Conservation (phyloP, 2,113 vertebrate genomes). For the Archilochus colubris region DNA sequence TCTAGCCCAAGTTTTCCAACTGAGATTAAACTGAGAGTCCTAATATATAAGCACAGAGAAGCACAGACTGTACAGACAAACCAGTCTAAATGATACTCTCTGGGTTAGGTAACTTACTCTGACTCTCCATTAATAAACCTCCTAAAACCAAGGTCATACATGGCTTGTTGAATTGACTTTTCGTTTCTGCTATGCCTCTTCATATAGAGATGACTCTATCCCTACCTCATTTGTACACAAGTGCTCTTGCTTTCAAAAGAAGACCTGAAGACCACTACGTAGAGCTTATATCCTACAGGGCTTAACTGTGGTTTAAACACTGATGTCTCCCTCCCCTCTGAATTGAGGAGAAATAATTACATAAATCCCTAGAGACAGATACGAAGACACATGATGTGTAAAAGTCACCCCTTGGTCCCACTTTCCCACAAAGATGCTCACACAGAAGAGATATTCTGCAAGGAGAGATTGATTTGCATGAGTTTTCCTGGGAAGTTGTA, state of each 20-base stretch:
- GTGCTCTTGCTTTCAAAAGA: neutral
- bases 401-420: accelerated
- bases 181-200: neutral
- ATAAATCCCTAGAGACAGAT: neutral
- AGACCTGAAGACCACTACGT: neutral
- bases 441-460: neutral
- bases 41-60: conserved; percentile 38
- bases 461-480: neutral
- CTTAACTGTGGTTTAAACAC: neutral
- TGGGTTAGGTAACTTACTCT: neutral
- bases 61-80: neutral
- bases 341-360: neutral
- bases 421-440: neutral
- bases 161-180: neutral
- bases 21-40: conserved; percentile 19
- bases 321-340: neutral
- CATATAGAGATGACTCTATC: neutral
- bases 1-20: neutral
- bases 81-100: neutral
- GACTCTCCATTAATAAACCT: neutral
- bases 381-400: neutral
- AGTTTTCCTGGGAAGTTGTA: neutral
- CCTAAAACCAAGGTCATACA: neutral
- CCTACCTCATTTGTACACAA: neutral
- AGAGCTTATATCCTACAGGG: neutral